These are phyloP conservation scores for Rhopalosiphum padi DNA, from an alignment of 1,140 invertebrate genomes.

Conservation along the genomic window DNA sequence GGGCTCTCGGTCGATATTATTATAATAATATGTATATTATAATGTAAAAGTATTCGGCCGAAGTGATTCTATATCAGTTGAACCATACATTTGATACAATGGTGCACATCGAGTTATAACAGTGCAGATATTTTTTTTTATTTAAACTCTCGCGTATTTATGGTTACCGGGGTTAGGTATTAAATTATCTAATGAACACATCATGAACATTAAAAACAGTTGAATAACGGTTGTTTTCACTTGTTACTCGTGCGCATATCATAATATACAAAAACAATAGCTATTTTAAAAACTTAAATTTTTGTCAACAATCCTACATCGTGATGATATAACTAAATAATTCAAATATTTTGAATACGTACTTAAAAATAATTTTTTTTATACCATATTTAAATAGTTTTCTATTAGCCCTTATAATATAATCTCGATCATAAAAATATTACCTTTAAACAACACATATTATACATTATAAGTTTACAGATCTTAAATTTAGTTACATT, in stretches of 20 bases:
- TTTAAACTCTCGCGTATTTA: not conserved
- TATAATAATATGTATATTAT: not conserved
- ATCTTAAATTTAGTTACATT: too few relatives aligned
- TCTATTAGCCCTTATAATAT: not conserved
- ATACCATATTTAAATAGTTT: not conserved
- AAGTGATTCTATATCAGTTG: not conserved
- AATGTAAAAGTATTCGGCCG: not conserved
- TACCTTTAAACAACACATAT: not conserved
- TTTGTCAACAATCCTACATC: not conserved
- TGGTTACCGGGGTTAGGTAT: too few relatives aligned
- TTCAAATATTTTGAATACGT: not conserved
- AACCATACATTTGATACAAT: not conserved
- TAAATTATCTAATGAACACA: not conserved
- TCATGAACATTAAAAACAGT: not conserved
- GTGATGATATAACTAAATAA: not conserved
- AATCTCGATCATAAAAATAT: not conserved
- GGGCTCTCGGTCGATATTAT: not conserved
- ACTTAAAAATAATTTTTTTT: not conserved
- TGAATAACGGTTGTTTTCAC: not conserved
- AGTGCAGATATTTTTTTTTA: not conserved
- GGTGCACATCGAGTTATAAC: not conserved
- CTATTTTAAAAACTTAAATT: not conserved
- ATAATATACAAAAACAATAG: not conserved
- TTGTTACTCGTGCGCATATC: not conserved
- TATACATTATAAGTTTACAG: not conserved